These are phyloP conservation scores for Arenicola marina DNA, from an alignment of 2,888 invertebrate species.

Conservation along the genomic window DNA sequence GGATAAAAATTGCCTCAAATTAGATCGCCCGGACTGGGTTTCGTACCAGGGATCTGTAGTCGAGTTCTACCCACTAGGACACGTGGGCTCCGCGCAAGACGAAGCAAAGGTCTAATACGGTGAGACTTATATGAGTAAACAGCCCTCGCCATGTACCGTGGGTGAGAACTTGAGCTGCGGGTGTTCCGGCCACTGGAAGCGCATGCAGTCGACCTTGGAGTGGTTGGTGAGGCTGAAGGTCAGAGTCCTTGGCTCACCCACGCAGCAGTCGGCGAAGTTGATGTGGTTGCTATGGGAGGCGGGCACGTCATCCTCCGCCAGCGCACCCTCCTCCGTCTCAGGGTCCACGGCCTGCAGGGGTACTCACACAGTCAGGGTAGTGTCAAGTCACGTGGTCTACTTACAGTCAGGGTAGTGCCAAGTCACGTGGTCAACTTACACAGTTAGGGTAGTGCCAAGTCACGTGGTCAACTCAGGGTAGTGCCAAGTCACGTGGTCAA, in stretches of 20 bases:
- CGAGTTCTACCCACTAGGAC: background rate
- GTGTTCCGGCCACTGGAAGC: conserved; percentile 56
- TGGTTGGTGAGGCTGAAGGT: conserved; percentile 59
- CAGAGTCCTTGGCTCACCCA: conserved; percentile 53
- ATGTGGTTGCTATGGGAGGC: conserved; percentile 59
- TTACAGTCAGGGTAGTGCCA: no score
- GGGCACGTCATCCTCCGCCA: conserved; percentile 58
- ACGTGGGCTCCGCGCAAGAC: no score
- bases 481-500: no score
- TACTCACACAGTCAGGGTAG: background rate
- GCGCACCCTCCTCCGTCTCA: conserved; percentile 50
- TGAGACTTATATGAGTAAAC: no score
- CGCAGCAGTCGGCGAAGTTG: conserved; percentile 58
- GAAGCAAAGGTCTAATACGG: no score
- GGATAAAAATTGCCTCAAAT: background rate
- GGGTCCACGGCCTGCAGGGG: conserved; percentile 36
- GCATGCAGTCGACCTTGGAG: conserved; percentile 49
- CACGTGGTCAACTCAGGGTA: no score
- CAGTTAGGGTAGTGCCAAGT: no score
- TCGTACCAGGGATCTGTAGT: background rate
- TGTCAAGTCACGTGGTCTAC: no score
- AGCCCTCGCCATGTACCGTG: no score
- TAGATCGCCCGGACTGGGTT: background rate
- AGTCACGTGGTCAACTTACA: background rate
- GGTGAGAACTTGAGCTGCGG: conserved; percentile 64